Percentiles rank a stretch among this genome's conserved stretches.
phyloP scores from a whole-genome alignment of 2,113 vertebrate genomes.

The Chrysochloris asiatica region DNA sequence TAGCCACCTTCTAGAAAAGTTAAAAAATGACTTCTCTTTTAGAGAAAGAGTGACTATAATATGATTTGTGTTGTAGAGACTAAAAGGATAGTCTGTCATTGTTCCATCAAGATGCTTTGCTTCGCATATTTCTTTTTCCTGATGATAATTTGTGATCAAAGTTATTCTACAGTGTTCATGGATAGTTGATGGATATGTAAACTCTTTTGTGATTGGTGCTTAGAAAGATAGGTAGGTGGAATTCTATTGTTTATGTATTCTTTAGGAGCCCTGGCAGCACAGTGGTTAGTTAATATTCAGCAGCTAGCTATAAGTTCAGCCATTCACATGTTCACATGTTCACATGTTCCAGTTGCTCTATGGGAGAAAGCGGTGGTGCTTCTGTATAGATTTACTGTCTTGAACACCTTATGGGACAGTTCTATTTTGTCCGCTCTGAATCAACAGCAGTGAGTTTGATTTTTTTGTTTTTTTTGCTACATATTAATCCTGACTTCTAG shows the following conservation, averaged over 20 bases:
- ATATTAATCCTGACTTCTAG: conserved; percentile 42
- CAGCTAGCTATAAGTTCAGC: neutral
- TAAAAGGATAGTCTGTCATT: neutral
- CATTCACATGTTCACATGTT: neutral
- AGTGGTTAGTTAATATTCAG: neutral
- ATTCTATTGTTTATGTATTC: conserved; percentile 47
- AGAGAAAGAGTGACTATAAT: neutral
- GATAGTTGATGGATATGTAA: neutral
- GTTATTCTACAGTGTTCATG: neutral
- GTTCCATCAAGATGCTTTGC: neutral
- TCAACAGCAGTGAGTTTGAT: neutral
- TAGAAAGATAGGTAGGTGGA: neutral
- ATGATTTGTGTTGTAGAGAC: neutral
- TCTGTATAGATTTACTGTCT: neutral
- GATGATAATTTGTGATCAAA: neutral
- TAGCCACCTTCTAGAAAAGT: conserved; percentile 49
- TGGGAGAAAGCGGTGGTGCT: neutral
- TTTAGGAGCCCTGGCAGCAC: neutral
- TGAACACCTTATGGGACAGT: neutral
- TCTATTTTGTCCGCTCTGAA: neutral
- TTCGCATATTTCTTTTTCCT: neutral
- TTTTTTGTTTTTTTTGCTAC: neutral
- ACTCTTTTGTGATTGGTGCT: neutral
- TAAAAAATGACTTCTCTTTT: neutral
- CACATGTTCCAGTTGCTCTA: neutral